A percentile compares a stretch with the other conserved stretches of the same genome.
These are phyloP conservation scores for Drosophila sp. DNA, from an alignment of 1,140 invertebrate genomes.

Conservation along the genomic window DNA sequence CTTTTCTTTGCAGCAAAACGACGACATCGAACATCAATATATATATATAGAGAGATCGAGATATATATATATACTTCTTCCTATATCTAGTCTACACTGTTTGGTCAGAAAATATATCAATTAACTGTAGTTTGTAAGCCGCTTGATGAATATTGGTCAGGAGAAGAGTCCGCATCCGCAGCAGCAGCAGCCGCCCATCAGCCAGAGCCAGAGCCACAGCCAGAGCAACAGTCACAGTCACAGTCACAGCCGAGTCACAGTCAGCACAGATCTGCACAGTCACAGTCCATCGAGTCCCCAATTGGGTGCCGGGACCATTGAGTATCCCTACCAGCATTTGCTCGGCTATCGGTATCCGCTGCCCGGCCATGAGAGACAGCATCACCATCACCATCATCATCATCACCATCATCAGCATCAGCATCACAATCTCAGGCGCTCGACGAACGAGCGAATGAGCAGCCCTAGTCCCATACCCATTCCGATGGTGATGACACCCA, in stretches of 20 bases:
- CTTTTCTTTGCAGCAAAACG: slow-evolving; percentile 28
- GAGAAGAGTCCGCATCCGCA: slow-evolving; percentile 63
- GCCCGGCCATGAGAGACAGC: slow-evolving; percentile 43
- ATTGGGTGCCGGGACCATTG: slow-evolving; percentile 11
- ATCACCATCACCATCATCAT: slow-evolving; percentile 16
- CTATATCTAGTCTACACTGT: slow-evolving; percentile 53
- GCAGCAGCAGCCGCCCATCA: slow-evolving; percentile 41
- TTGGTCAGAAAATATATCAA: slow-evolving; percentile 46
- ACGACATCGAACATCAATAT: slow-evolving; percentile 21
- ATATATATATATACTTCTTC: slow-evolving; percentile 29
- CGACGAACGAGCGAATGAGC: slow-evolving; percentile 31
- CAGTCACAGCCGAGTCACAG: slow-evolving; percentile 13
- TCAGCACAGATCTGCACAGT: slow-evolving; percentile 8
- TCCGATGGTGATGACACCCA: slow-evolving; percentile 87
- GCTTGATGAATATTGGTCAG: slow-evolving; percentile 74
- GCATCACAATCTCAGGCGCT: slow-evolving; percentile 12
- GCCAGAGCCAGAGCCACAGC: slow-evolving; percentile 24
- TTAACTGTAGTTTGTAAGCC: slow-evolving; percentile 52
- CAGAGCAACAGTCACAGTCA: slow-evolving; percentile 9
- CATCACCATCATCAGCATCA: slow-evolving; percentile 21
- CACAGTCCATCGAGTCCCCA: slow-evolving; percentile 16
- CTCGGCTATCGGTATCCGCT: slow-evolving; percentile 57
- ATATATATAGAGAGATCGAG: slow-evolving; percentile 1
- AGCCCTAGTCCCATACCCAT: slow-evolving; percentile 30
- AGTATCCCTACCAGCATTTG: slow-evolving; percentile 39